A percentile compares a stretch with the other conserved stretches of the same genome.
These are phyloP conservation scores for Brotogeris chrysoptera DNA, from an alignment of 2,797 vertebrate species.

Conservation along the genomic window DNA sequence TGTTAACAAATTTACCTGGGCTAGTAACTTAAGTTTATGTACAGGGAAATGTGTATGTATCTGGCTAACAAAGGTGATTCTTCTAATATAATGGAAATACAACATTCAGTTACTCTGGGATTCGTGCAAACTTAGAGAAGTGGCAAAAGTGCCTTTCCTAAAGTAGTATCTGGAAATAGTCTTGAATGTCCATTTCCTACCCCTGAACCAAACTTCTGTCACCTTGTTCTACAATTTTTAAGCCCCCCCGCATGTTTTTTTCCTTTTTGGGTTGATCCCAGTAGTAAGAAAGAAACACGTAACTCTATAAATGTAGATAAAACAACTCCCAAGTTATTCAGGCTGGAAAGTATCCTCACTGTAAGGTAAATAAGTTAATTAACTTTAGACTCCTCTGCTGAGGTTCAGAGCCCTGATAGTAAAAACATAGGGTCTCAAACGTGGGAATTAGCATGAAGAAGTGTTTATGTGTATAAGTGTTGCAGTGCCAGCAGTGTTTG, in stretches of 20 bases:
- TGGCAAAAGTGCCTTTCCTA: not conserved
- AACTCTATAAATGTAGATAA: not conserved
- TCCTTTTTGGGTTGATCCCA: not conserved
- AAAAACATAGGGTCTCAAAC: not conserved
- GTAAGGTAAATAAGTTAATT: not conserved
- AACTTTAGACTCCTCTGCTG: not conserved
- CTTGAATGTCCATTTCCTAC: not conserved
- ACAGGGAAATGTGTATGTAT: not conserved
- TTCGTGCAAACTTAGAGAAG: not conserved
- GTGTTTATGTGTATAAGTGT: rapidly evolving
- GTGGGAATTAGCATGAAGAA: not conserved
- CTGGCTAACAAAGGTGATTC: not conserved
- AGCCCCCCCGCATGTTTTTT: not conserved
- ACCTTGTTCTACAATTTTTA: not conserved
- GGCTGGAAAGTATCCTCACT: not conserved
- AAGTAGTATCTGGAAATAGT: not conserved
- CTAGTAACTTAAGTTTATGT: not conserved
- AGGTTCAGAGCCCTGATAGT: rapidly evolving
- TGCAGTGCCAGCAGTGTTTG: not conserved
- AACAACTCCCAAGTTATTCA: not conserved
- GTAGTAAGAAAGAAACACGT: not conserved
- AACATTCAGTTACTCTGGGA: not conserved
- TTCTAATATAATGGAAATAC: not conserved
- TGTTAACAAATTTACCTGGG: not conserved
- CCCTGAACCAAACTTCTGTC: not conserved